A percentile compares a stretch with the other conserved stretches of the same genome.
Conservation (phyloP, 2,888 invertebrate genomes). For the Orthosia gothica region DNA sequence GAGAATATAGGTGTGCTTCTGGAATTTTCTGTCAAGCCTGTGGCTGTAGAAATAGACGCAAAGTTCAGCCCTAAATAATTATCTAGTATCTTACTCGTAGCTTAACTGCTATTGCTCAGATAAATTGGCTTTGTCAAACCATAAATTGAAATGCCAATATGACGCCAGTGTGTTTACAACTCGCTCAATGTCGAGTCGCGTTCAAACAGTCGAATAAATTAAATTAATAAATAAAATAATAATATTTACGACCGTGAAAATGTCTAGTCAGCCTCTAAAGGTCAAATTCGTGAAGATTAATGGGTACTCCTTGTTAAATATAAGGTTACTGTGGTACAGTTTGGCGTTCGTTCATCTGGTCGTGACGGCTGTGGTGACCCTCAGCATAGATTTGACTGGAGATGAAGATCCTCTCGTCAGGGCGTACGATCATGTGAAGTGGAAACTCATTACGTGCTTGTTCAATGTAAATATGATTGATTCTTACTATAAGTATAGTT, state of each 20-base stretch:
- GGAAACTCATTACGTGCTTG: constrained; percentile 79
- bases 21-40: neutral
- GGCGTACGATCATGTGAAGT: constrained; percentile 70
- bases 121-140: neutral
- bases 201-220: neutral
- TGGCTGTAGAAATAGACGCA: neutral
- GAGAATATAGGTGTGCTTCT: neutral
- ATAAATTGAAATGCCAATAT: neutral
- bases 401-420: constrained; percentile 74
- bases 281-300: constrained; percentile 27
- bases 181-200: neutral
- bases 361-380: constrained; percentile 68
- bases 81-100: neutral
- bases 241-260: neutral
- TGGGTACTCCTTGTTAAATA: constrained; percentile 41
- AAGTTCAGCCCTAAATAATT: neutral
- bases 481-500: neutral
- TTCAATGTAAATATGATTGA: constrained; percentile 77
- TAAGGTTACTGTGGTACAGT: constrained; percentile 44
- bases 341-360: constrained; percentile 69
- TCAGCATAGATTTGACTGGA: constrained; percentile 74
- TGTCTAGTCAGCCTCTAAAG: neutral
- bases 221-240: neutral
- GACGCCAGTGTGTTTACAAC: constrained; percentile 14
- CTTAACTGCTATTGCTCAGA: neutral